Evolutionary conservation across 2,888 invertebrate species (phyloP).

Genomic region (Phragmatobia fuliginosa): DNA sequence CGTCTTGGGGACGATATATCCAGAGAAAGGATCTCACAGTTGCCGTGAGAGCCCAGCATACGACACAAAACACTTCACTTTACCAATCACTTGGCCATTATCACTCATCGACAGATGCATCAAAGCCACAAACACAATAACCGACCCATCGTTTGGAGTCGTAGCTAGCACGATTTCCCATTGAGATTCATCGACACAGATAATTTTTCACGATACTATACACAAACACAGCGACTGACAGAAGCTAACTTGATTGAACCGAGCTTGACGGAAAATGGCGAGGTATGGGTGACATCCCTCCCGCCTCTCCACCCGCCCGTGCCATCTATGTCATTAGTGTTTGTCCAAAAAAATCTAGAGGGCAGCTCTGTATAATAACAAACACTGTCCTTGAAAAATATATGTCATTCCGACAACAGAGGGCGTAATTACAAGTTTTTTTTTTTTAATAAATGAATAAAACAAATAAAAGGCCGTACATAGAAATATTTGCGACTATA

Average conservation of each 20-base stretch:
- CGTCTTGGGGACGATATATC: slow-evolving; percentile 84
- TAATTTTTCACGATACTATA: slow-evolving; percentile 85
- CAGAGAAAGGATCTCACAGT: slow-evolving; percentile 84
- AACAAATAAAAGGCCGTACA: not conserved
- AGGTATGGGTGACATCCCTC: slow-evolving; percentile 72
- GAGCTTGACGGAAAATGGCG: slow-evolving; percentile 85
- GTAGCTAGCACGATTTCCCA: slow-evolving; percentile 85
- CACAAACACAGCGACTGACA: slow-evolving; percentile 86
- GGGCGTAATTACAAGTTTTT: slow-evolving; percentile 41
- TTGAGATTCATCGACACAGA: slow-evolving; percentile 84
- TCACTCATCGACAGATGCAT: slow-evolving; percentile 83
- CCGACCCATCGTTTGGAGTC: slow-evolving; percentile 83
- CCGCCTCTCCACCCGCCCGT: slow-evolving; percentile 74
- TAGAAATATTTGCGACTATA: not conserved
- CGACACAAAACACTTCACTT: slow-evolving; percentile 85
- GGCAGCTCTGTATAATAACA: slow-evolving; percentile 63
- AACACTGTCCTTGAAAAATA: slow-evolving; percentile 44
- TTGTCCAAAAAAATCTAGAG: slow-evolving; percentile 56
- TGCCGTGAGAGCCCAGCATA: slow-evolving; percentile 84
- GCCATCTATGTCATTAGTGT: slow-evolving; percentile 53
- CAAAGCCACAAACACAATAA: slow-evolving; percentile 84
- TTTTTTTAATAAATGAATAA: too few relatives aligned
- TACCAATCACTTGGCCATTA: slow-evolving; percentile 85
- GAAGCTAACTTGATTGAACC: slow-evolving; percentile 83
- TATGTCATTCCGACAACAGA: slow-evolving; percentile 45